Percentiles rank a stretch among this genome's conserved stretches.
Conservation (phyloP, 2,113 vertebrate species). For the Mungos mungo region DNA sequence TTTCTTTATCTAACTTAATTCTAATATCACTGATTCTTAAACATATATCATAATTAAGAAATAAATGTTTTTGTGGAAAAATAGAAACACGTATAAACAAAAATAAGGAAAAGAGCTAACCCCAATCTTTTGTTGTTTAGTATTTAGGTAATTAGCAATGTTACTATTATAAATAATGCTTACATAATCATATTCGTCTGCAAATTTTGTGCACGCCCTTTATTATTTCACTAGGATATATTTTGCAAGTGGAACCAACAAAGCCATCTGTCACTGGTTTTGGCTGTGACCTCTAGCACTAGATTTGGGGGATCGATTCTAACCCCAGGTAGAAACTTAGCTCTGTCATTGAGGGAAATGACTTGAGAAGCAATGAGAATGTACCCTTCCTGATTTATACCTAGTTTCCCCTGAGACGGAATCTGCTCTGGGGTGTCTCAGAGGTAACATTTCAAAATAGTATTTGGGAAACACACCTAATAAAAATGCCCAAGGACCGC, state of each 20-base stretch:
- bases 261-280: not conserved
- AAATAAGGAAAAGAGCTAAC: not conserved
- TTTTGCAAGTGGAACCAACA: not conserved
- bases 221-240: not conserved
- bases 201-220: not conserved
- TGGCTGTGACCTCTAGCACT: not conserved
- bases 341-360: not conserved
- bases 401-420: not conserved
- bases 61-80: not conserved
- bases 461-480: slow-evolving; percentile 23
- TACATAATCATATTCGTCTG: not conserved
- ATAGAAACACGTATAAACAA: not conserved
- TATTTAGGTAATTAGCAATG: not conserved
- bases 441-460: slow-evolving; percentile 11
- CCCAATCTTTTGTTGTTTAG: not conserved
- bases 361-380: not conserved
- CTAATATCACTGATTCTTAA: not conserved
- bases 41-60: not conserved
- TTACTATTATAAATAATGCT: not conserved
- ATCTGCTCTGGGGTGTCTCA: not conserved
- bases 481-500: not conserved
- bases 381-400: slow-evolving; percentile 2
- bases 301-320: not conserved
- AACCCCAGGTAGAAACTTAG: not conserved
- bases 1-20: not conserved